Evolutionary conservation across 2,888 invertebrate genomes (phyloP).

Genomic region (Archips crataeganus): DNA sequence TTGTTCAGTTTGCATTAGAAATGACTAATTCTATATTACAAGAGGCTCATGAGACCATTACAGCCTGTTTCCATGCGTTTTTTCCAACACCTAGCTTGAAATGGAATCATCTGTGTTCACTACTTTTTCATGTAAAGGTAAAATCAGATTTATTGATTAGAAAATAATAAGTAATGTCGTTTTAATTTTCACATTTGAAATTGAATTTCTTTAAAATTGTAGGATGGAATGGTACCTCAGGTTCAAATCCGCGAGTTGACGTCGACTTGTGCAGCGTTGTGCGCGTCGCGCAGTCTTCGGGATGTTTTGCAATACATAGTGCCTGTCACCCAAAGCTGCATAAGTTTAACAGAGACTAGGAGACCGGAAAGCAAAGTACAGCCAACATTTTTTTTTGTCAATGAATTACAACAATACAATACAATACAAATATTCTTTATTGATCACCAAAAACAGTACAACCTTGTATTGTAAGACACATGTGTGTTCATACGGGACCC

Average conservation of each 20-base stretch:
- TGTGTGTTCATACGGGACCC: too few relatives aligned
- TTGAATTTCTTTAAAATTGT: conserved; percentile 26
- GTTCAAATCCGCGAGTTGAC: conserved; percentile 69
- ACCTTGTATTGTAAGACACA: too few relatives aligned
- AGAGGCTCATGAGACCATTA: conserved; percentile 96
- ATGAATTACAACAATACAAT: too few relatives aligned
- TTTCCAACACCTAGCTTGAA: conserved; percentile 97
- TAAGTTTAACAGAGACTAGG: conserved; percentile 55
- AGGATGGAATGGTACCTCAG: conserved; percentile 71
- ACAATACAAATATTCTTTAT: too few relatives aligned
- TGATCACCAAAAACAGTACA: too few relatives aligned
- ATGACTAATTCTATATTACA: conserved; percentile 91
- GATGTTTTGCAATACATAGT: conserved; percentile 76
- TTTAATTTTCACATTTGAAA: conserved; percentile 2
- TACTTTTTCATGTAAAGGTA: conserved; percentile 90
- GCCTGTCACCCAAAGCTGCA: conserved; percentile 67
- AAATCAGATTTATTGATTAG: conserved; percentile 36
- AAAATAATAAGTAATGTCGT: not conserved
- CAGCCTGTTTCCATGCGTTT: conserved; percentile 97
- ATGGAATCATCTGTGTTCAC: conserved; percentile 96
- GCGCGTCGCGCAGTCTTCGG: conserved; percentile 83
- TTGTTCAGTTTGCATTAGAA: conserved; percentile 82
- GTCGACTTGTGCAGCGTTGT: conserved; percentile 94
- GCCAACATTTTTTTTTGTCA: too few relatives aligned
- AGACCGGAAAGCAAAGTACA: conserved; percentile 66